These are phyloP conservation scores for Ceratina japonica DNA, from an alignment of 1,140 invertebrate species.

Conservation along the genomic window DNA sequence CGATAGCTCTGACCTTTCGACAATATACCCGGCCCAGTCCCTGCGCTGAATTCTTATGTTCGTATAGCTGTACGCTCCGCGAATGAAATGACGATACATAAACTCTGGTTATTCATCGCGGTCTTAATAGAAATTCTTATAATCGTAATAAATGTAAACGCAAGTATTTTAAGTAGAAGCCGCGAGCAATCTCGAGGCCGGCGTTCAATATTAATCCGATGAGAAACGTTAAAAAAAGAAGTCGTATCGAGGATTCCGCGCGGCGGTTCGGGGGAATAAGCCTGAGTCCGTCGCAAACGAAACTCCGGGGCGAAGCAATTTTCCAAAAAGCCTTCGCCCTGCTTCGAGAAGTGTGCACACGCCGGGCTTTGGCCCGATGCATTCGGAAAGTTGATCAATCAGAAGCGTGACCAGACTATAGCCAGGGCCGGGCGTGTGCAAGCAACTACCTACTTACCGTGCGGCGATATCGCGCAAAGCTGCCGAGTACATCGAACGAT, in stretches of 20 bases:
- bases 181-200: too few species aligned
- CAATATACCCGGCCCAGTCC: slow-evolving; percentile 10
- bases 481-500: slow-evolving; percentile 13
- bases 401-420: slow-evolving; percentile 33
- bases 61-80: too few species aligned
- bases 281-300: not conserved
- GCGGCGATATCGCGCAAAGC: slow-evolving; percentile 20
- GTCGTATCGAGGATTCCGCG: not conserved
- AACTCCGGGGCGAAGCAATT: slow-evolving; percentile 22
- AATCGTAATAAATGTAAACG: too few species aligned
- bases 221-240: not conserved
- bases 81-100: not conserved
- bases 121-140: too few species aligned
- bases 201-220: too few species aligned
- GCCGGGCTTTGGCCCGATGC: slow-evolving; percentile 9
- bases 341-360: not conserved
- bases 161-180: too few species aligned
- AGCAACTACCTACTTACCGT: not conserved
- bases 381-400: slow-evolving; percentile 49
- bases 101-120: not conserved
- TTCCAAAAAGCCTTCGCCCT: slow-evolving; percentile 29
- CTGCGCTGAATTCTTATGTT: not conserved
- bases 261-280: slow-evolving; percentile 3
- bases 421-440: slow-evolving; percentile 5
- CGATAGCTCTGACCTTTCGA: slow-evolving; percentile 36